Evolutionary conservation across 2,113 vertebrate genomes (phyloP).

Genomic region (Sakesphorus luctuosus): DNA sequence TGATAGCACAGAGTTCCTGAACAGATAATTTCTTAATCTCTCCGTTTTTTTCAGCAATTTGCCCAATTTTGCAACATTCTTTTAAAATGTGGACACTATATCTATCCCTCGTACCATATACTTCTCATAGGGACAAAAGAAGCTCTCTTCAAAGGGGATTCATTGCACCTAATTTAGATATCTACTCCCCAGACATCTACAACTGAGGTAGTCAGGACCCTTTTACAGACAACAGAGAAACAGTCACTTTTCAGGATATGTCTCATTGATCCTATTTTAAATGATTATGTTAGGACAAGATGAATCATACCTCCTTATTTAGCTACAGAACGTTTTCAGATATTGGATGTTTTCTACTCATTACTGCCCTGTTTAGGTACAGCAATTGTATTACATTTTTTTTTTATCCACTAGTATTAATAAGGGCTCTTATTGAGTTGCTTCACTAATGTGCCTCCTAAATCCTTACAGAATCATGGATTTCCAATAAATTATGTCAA

Average conservation of each 20-base stretch:
- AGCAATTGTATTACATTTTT: neutral
- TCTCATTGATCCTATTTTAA: neutral
- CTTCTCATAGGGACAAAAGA: neutral
- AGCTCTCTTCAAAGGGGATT: neutral
- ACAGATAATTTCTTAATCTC: neutral
- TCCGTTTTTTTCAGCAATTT: neutral
- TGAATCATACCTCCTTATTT: neutral
- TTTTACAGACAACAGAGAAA: neutral
- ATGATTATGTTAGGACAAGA: neutral
- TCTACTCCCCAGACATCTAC: neutral
- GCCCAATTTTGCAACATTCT: neutral
- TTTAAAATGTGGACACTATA: neutral
- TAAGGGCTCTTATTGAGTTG: neutral
- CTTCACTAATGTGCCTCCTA: neutral
- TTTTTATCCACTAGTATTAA: neutral
- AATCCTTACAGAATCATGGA: neutral
- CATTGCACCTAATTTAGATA: neutral
- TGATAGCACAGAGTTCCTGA: neutral
- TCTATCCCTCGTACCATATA: neutral
- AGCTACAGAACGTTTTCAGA: neutral
- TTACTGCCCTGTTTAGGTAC: neutral
- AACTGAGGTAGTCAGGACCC: neutral
- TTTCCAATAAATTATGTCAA: neutral
- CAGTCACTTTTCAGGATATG: neutral
- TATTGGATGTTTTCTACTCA: neutral